phyloP scores from a whole-genome alignment of 2,797 vertebrate species.

The Brachyrhaphis roseni region DNA sequence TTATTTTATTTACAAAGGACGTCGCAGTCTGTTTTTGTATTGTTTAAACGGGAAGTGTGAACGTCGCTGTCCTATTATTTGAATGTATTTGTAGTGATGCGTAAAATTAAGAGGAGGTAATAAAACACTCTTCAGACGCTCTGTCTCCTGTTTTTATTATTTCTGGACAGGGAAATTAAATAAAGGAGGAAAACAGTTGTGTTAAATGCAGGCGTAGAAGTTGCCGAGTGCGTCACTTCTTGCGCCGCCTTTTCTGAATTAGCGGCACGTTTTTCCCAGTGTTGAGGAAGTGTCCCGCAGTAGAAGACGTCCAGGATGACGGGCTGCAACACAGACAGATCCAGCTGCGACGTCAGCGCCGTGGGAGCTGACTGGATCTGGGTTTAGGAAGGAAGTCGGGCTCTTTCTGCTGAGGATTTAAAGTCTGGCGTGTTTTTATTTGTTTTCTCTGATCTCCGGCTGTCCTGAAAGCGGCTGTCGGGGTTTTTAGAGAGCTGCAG shows the following conservation, averaged over 20 bases:
- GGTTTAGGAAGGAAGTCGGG: neutral
- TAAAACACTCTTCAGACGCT: constrained; percentile 59
- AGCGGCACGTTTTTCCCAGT: constrained; percentile 11
- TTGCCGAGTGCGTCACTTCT: constrained; percentile 21
- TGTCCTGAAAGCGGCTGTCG: neutral
- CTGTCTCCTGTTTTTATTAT: constrained; percentile 6
- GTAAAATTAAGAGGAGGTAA: constrained; percentile 60
- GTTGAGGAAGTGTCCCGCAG: constrained; percentile 48
- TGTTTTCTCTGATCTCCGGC: neutral
- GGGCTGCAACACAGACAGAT: neutral
- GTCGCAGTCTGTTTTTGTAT: constrained; percentile 56
- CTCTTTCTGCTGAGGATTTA: neutral
- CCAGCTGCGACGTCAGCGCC: neutral
- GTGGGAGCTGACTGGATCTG: neutral
- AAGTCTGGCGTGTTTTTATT: neutral
- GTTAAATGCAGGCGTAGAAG: neutral
- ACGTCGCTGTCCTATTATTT: constrained; percentile 63
- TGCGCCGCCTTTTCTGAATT: constrained; percentile 14
- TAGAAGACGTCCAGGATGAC: neutral
- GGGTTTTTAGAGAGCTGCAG: constrained; percentile 24
- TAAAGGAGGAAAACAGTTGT: neutral
- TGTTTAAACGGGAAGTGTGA: constrained; percentile 54
- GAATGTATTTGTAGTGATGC: constrained; percentile 66
- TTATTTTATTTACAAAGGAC: constrained; percentile 61
- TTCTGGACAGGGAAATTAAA: neutral